Percentiles rank a stretch among this genome's conserved stretches.
Conservation (phyloP, 1,140 invertebrate species). For the Polypedilum vanderplanki region DNA sequence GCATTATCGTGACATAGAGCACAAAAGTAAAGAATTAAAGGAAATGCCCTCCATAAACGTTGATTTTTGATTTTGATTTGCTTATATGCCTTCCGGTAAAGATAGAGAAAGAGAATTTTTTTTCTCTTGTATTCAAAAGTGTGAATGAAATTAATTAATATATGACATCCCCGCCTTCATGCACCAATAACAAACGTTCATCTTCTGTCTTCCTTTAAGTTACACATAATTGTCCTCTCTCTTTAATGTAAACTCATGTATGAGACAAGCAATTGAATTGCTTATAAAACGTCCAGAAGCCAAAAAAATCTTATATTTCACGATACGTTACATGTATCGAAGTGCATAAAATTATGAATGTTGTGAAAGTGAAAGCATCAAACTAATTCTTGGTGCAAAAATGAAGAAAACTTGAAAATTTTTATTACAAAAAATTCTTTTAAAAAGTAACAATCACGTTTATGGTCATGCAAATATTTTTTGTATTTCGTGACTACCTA, state of each 20-base stretch:
- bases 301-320: background rate
- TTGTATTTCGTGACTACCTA: background rate
- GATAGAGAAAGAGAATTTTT: background rate
- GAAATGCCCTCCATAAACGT: constrained; percentile 10
- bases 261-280: background rate
- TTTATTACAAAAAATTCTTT: background rate
- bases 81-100: background rate
- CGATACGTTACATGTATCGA: background rate
- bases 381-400: background rate
- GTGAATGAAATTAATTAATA: too few species aligned
- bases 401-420: too few species aligned
- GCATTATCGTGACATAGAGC: background rate
- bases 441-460: background rate
- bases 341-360: background rate
- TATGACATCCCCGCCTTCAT: too few species aligned
- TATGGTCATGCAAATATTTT: background rate
- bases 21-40: background rate
- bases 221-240: background rate
- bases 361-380: constrained; percentile 1
- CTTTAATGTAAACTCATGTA: too few species aligned
- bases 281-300: background rate
- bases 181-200: too few species aligned
- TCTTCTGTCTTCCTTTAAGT: too few species aligned
- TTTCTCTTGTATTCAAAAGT: background rate
- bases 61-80: background rate